phyloP scores from a whole-genome alignment of 2,797 vertebrate species.

The Poecilia velifera region DNA sequence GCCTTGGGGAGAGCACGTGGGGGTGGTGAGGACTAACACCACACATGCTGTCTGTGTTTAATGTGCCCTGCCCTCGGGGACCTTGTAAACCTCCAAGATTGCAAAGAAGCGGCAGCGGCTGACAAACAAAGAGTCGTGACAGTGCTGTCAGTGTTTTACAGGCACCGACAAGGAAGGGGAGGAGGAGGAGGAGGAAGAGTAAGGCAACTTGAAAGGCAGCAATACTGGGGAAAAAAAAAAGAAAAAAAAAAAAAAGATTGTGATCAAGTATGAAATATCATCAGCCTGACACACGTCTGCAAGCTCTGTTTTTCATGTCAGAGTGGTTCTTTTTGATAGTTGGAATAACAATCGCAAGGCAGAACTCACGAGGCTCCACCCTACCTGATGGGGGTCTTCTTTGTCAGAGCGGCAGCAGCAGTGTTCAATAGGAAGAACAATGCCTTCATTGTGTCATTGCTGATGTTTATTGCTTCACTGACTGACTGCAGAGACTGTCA shows the following conservation, averaged over 20 bases:
- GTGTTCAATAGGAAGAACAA: constrained; percentile 35
- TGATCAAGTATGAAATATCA: constrained; percentile 44
- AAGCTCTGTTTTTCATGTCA: constrained; percentile 40
- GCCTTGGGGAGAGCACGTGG: constrained; percentile 24
- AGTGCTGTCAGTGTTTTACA: constrained; percentile 62
- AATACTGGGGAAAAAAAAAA: not conserved
- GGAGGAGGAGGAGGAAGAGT: constrained; percentile 32
- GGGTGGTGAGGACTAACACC: constrained; percentile 54
- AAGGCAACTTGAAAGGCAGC: constrained; percentile 49
- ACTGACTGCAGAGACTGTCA: constrained; percentile 49
- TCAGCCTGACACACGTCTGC: constrained; percentile 42
- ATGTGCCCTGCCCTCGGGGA: constrained; percentile 68
- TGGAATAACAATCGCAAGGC: constrained; percentile 41
- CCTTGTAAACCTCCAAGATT: constrained; percentile 72
- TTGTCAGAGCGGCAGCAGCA: constrained; percentile 25
- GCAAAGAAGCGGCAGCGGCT: constrained; percentile 60
- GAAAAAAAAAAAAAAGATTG: constrained; percentile 22
- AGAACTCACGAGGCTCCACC: constrained; percentile 37
- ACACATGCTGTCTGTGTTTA: constrained; percentile 73
- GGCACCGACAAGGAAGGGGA: constrained; percentile 21
- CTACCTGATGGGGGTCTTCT: constrained; percentile 41
- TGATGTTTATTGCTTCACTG: constrained; percentile 53
- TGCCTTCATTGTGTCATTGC: constrained; percentile 36
- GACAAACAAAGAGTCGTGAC: constrained; percentile 71
- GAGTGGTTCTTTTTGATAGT: constrained; percentile 33